These are phyloP conservation scores for Galeruca laticollis DNA, from an alignment of 2,888 invertebrate genomes.

Conservation along the genomic window DNA sequence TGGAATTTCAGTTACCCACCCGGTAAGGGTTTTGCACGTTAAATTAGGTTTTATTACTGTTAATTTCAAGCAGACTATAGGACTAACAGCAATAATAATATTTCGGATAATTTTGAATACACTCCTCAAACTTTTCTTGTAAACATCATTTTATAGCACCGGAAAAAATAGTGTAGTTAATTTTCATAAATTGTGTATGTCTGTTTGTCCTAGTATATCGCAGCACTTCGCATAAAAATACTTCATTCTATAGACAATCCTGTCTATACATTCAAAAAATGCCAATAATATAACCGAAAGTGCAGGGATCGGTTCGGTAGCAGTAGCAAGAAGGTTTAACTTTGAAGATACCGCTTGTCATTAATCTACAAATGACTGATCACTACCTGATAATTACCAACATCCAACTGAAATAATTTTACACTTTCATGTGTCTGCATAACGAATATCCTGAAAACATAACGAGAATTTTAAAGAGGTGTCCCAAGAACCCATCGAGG, in stretches of 20 bases:
- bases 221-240: background rate
- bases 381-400: conserved; percentile 54
- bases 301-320: conserved; percentile 55
- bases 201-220: too few relatives aligned
- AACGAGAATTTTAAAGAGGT: conserved; percentile 52
- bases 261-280: conserved; percentile 56
- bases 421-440: conserved; percentile 57
- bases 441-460: conserved; percentile 50
- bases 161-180: too few relatives aligned
- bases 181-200: too few relatives aligned
- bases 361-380: conserved; percentile 57
- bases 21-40: too few relatives aligned
- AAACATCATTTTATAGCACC: too few relatives aligned
- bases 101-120: too few relatives aligned
- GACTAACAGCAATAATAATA: too few relatives aligned
- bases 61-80: too few relatives aligned
- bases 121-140: too few relatives aligned
- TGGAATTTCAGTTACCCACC: too few relatives aligned
- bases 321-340: conserved; percentile 47
- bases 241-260: conserved; percentile 14
- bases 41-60: too few relatives aligned
- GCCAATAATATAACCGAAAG: conserved; percentile 58
- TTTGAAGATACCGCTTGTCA: conserved; percentile 58
- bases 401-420: conserved; percentile 57
- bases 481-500: conserved; percentile 44